Conservation (phyloP, 37 sponge, comb jelly and placozoan genomes). For the Crambe crambe region DNA sequence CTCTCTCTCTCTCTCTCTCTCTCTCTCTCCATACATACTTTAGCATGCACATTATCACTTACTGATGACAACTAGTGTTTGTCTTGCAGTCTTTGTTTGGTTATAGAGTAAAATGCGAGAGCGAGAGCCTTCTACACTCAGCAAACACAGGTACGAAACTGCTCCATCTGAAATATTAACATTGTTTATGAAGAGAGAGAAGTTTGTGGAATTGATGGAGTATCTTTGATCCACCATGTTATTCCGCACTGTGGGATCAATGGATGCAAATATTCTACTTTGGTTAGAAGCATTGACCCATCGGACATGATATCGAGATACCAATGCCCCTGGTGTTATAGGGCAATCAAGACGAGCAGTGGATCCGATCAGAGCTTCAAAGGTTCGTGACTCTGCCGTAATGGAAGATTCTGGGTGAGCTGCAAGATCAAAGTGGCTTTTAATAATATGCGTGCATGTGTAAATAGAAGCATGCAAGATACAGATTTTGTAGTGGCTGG, state of each 20-base stretch:
- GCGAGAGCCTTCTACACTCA: background rate
- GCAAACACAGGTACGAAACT: background rate
- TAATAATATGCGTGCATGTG: too few relatives aligned
- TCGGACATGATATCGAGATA: background rate
- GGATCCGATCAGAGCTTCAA: background rate
- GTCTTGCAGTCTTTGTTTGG: background rate
- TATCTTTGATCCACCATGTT: background rate
- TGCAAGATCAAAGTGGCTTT: too few relatives aligned
- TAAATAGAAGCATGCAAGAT: too few relatives aligned
- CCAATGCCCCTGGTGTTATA: background rate
- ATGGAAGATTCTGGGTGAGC: too few relatives aligned
- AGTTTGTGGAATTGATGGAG: background rate
- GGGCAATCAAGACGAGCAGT: background rate
- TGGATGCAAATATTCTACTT: background rate
- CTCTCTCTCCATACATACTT: too few relatives aligned
- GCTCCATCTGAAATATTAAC: background rate
- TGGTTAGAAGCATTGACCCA: background rate
- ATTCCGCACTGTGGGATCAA: background rate
- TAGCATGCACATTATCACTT: too few relatives aligned
- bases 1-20: too few relatives aligned
- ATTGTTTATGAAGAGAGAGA: background rate
- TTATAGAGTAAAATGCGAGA: too few relatives aligned
- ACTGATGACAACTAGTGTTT: background rate
- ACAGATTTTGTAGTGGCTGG: too few relatives aligned
- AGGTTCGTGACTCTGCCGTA: background rate